phyloP scores from a whole-genome alignment of 2,797 vertebrate species.

The Myripristis jacobus region DNA sequence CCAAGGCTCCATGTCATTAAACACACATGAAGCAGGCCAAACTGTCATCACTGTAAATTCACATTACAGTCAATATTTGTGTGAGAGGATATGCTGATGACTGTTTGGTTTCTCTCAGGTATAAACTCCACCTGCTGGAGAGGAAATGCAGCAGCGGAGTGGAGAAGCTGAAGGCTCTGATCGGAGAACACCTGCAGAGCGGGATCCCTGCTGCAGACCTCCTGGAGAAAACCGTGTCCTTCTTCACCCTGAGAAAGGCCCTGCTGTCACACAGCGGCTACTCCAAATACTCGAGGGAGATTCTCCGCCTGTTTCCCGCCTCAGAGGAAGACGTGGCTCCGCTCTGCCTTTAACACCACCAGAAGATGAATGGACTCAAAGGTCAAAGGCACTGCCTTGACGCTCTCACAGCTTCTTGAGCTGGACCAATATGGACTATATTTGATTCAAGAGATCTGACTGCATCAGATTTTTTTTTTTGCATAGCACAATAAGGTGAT shows the following conservation, averaged over 20 bases:
- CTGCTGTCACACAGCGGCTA: conserved; percentile 79
- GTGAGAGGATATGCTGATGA: background rate
- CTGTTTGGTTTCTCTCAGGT: conserved; percentile 64
- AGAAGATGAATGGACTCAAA: background rate
- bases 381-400: background rate
- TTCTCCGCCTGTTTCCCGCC: conserved; percentile 76
- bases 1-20: background rate
- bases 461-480: background rate
- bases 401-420: conserved; percentile 1
- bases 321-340: conserved; percentile 78
- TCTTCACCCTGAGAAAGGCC: conserved; percentile 77
- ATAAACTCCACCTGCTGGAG: conserved; percentile 80
- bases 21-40: background rate
- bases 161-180: conserved; percentile 79
- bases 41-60: background rate
- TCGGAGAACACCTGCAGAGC: conserved; percentile 77
- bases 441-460: background rate
- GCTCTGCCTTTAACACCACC: conserved; percentile 65
- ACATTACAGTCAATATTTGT: background rate
- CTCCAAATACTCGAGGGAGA: conserved; percentile 79
- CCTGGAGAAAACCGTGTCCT: conserved; percentile 79
- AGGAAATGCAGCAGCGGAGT: conserved; percentile 78
- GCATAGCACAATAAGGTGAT: no score
- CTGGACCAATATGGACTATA: conserved; percentile 1
- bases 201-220: conserved; percentile 75